Base-by-base conservation (phyloP, 2,888 invertebrate species). In the Stomorhina lunata region DNA sequence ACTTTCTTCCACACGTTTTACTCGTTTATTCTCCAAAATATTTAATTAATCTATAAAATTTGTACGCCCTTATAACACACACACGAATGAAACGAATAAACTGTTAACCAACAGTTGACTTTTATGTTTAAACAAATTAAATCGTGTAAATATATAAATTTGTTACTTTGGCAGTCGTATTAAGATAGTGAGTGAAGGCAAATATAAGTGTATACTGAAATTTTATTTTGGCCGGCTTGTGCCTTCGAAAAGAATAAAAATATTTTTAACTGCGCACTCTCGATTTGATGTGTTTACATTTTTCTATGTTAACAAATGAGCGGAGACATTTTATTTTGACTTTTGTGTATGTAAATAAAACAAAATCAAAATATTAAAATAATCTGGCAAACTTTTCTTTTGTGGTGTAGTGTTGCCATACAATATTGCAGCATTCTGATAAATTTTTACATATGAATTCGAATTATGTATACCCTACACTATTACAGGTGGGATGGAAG, bases 131-230 rank as follows among this genome's bases (percentile, higher is more conserved):
- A n/a, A n/a, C n/a, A n/a, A 1, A 17, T 17, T 7, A 32, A 45
- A 27, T 15, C 25, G 9, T 61, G 1, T 25, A 32, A 6, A 57
- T 17, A 15, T 65, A 57, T 29, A 50, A 55, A 29, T 53, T 34
- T 61, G 29, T 32, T 37, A 40, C 29, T 81, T 65, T 63, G 69
- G 57, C 78, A 75, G 61, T 57, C 61, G 59, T 68, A 55, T 50
- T 59, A 20, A 43, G 37, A 29, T 17, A 43, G 65, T 68, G 48
- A 32, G n/a, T 57, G 57, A 32, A 72, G 40, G 37, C 65, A 72
- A 79, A 50, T 81, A 50, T 59, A 69, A 75, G 29, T 79, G 57
- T 82, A 82, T 79, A 82, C 82, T 75, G 76, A 82, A 75, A 34
- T 53, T 59, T 71, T 65, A 79, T 66, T 78, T 71, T 76, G 71